These are phyloP conservation scores for Phengaris alcon DNA, from an alignment of 2,888 invertebrate species.

Conservation along the genomic window DNA sequence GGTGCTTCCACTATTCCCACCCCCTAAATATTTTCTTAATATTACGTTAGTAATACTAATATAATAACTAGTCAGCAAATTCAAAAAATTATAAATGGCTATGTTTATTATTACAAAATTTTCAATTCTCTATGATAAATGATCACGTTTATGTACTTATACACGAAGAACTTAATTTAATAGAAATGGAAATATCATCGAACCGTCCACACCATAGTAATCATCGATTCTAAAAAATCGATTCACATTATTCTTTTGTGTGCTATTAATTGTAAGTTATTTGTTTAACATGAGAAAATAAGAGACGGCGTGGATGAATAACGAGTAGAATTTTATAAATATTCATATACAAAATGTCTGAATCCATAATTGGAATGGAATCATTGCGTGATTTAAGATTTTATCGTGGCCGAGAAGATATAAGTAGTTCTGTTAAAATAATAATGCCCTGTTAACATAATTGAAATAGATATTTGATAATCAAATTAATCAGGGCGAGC, in stretches of 20 bases:
- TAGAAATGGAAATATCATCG: conserved; percentile 16
- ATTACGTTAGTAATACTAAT: not conserved
- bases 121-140: conserved; percentile 4
- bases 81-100: conserved; percentile 11
- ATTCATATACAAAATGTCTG: conserved; percentile 16
- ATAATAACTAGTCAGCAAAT: not conserved
- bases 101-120: conserved; percentile 9
- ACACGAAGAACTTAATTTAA: conserved; percentile 16
- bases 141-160: conserved; percentile 12
- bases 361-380: conserved; percentile 3
- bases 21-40: not conserved
- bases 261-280: conserved; percentile 20
- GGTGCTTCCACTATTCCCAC: too few species aligned
- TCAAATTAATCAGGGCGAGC: conserved; percentile 70
- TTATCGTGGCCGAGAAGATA: conserved; percentile 41
- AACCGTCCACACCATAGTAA: conserved; percentile 13
- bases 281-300: not conserved
- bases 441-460: conserved; percentile 63
- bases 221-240: conserved; percentile 12
- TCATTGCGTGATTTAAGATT: conserved; percentile 27
- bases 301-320: not conserved
- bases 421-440: conserved; percentile 60
- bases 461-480: conserved; percentile 73
- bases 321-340: conserved; percentile 8
- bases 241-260: conserved; percentile 19